These are phyloP conservation scores for Dendrophyllia cribrosa DNA, from an alignment of 64 coral and sea anemone species.

Conservation along the genomic window DNA sequence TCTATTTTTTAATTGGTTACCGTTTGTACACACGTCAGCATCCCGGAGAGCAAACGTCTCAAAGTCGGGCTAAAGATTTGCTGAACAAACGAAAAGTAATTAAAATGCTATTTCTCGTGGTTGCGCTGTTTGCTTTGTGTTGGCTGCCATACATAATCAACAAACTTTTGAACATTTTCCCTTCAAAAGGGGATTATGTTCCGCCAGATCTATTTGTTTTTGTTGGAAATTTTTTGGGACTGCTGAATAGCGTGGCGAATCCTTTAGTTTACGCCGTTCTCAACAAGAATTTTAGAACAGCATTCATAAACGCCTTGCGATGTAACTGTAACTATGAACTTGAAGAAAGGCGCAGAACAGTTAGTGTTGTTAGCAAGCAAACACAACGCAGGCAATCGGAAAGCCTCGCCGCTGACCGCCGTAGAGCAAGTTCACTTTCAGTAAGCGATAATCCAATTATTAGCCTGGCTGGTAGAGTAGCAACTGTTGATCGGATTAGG, in stretches of 20 bases:
- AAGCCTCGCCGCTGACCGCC: slow-evolving; percentile 7
- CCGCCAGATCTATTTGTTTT: slow-evolving; percentile 74
- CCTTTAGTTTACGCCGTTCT: slow-evolving; percentile 83
- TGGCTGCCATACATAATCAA: slow-evolving; percentile 87
- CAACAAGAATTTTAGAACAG: slow-evolving; percentile 81
- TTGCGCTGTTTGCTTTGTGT: slow-evolving; percentile 73
- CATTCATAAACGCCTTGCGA: slow-evolving; percentile 81
- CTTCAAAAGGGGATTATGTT: slow-evolving; percentile 39
- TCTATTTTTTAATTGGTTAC: slow-evolving; percentile 81
- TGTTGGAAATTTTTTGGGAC: slow-evolving; percentile 78
- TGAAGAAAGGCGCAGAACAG: slow-evolving; percentile 68
- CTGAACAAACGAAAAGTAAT: slow-evolving; percentile 80
- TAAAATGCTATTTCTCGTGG: slow-evolving; percentile 85
- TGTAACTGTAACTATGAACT: slow-evolving; percentile 81
- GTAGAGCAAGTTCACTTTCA: background rate
- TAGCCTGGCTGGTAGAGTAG: background rate
- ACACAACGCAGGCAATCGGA: slow-evolving; percentile 8
- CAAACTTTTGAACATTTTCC: slow-evolving; percentile 88
- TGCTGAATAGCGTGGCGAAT: slow-evolving; percentile 85
- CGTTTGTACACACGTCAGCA: slow-evolving; percentile 69
- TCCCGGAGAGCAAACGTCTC: slow-evolving; percentile 68
- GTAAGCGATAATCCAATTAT: background rate
- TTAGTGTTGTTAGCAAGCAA: slow-evolving; percentile 48
- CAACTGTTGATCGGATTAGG: background rate
- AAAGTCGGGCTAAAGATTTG: slow-evolving; percentile 66